Base-by-base conservation (phyloP, 1,140 invertebrate genomes). In the Pararge aegeria region DNA sequence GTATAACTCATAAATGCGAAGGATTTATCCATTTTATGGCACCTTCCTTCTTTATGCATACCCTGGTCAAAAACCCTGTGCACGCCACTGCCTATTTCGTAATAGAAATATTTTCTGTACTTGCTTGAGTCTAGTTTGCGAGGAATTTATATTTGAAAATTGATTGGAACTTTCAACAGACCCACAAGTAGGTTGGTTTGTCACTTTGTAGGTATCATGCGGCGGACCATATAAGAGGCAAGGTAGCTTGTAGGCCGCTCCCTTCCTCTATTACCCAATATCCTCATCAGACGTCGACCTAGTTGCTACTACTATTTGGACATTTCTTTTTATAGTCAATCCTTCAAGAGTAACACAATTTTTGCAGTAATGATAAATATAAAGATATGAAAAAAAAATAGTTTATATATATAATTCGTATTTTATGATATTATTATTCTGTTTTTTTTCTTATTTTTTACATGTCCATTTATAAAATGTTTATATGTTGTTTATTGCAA, bases 221-320 rank as follows among this genome's bases (percentile, higher is more conserved):
- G 9, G 10, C 10, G 27, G 5, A 27, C 18, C n/a, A 24, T 57
- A 27, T 53, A 59, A 55, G 44, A 61, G 29, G 51, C 27, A 55
- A 55, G 50, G 60, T 62, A 66, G 27, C 38, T 55, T 29, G 54
- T 59, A 48, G 48, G 58, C 75, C 77, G 68, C 77, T 84, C 78
- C 72, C 77, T 80, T 85, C 78, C 80, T 83, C 77, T 78, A 85
- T 85, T 85, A 80, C 80, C 77, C 78, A 83, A 83, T 83, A 74
- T 83, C 73, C 78, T 81, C 65, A 71, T 73, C 70, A 75, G 66
- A 71, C 75, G 64, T 73, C 66, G 73, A 69, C 74, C 63, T 62
- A 75, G 59, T 77, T 61, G 46, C 20, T 54, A 50, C 20, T 54
- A 50, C 34, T 50, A 61, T 55, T 61, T 55, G 27, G 37, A 53